Evolutionary conservation across 2,113 vertebrate species (phyloP), one percentile per base, ranked within the genome.

Genomic region (Plectropomus leopardus): DNA sequence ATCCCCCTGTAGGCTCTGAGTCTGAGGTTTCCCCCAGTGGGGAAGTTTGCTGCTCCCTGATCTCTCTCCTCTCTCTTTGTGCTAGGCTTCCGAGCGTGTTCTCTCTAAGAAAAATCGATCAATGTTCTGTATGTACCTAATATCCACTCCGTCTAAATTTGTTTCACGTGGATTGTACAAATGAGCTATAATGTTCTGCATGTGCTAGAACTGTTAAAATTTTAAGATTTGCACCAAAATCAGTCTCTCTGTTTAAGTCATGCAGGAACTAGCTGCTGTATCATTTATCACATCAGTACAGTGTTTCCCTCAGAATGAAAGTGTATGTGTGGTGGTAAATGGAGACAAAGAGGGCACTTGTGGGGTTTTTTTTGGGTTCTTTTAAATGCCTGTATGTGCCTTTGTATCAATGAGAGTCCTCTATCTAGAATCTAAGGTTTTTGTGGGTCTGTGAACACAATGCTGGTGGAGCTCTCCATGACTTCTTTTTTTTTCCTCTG

Each of bases 1-100:
- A 75, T 83, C 72, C 53, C 30, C 26, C 15, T 75, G 26, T 40
- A 68, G 32, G 50, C 63, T 70, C 47, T 6, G 19, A 65, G 47
- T 73, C 59, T 17, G 34, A 58, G 55, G n/a, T 79, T 78, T 10
- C 24, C 60, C 26, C 30, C 42, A 6, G 54, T 57, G 45, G 40
- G 57, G 47, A 77, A 47, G 61, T 78, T 69, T 80, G 53, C 11
- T 32, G 1, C 19, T 60, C 70, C 76, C 55, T 45, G 50, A 70
- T 76, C 67, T 72, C 15, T 36, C 23, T 44, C 3, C 28, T 64
- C 28, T 65, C 54, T 44, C 42, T 53, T 81, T 78, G 40, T 60
- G 34, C 57, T 40, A 17, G 53, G 36, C 54, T 51, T 82, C 30
- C 10, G 72, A 67, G 60, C 24, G 7, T 61, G 26, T 23, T 51